A percentile compares a stretch with the other conserved stretches of the same genome.
phyloP scores from a whole-genome alignment of 2,888 invertebrate species.

The Rhabditophanes sp. region DNA sequence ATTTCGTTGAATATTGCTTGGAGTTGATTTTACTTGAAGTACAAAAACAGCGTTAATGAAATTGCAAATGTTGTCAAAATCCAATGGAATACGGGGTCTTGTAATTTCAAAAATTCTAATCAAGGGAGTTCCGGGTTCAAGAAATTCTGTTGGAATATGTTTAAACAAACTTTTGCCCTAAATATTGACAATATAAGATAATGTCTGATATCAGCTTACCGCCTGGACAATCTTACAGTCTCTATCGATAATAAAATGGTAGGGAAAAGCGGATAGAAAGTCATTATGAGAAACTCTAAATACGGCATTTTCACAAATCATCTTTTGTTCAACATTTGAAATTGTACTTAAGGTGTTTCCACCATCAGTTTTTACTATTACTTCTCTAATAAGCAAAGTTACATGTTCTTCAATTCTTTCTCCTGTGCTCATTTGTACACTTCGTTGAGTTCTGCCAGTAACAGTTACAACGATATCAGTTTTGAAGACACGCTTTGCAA shows the following conservation, averaged over 20 bases:
- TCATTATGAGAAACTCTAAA: slow-evolving; percentile 10
- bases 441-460: slow-evolving; percentile 58
- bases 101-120: slow-evolving; percentile 27
- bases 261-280: slow-evolving; percentile 24
- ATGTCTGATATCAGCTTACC: no score
- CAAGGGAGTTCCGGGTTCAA: slow-evolving; percentile 21
- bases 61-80: slow-evolving; percentile 32
- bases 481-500: slow-evolving; percentile 74
- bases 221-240: slow-evolving; percentile 28
- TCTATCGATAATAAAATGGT: slow-evolving; percentile 27
- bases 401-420: slow-evolving; percentile 29
- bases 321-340: neutral
- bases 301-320: neutral
- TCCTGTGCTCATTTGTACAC: slow-evolving; percentile 59
- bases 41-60: slow-evolving; percentile 38
- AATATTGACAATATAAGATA: no score
- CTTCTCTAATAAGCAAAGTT: slow-evolving; percentile 26
- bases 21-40: slow-evolving; percentile 21
- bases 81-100: slow-evolving; percentile 32
- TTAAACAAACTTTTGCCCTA: slow-evolving; percentile 5
- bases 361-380: neutral
- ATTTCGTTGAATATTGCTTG: slow-evolving; percentile 12
- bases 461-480: slow-evolving; percentile 47
- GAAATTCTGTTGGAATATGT: slow-evolving; percentile 12
- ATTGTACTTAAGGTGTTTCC: neutral